phyloP scores from a whole-genome alignment of 2,888 invertebrate genomes.

The Eledona agricola region DNA sequence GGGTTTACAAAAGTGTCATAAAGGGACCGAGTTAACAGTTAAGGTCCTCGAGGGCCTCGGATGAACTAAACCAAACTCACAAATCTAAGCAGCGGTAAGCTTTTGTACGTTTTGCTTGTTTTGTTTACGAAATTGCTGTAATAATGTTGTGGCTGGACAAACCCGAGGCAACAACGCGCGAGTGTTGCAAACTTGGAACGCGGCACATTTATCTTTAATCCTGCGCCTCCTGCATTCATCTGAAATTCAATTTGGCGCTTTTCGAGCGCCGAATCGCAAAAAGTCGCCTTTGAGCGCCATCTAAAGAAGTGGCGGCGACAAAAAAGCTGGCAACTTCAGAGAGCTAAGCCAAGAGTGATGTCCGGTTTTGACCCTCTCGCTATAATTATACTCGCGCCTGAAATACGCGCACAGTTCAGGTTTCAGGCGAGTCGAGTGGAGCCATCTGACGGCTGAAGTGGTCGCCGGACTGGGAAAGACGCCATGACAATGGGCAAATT shows the following conservation, averaged over 20 bases:
- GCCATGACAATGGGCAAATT: constrained; percentile 33
- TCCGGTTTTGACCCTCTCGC: constrained; percentile 34
- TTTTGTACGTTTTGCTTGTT: too few relatives aligned
- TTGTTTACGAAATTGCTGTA: too few relatives aligned
- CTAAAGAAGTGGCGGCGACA: constrained; percentile 21
- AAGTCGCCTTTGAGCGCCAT: too few relatives aligned
- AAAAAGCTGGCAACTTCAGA: too few relatives aligned
- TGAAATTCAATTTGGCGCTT: too few relatives aligned
- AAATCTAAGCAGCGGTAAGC: constrained; percentile 21
- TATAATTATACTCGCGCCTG: constrained; percentile 33
- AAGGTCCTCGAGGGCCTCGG: constrained; percentile 44
- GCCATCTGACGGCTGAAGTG: constrained; percentile 30
- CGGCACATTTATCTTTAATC: too few relatives aligned
- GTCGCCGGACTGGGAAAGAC: constrained; percentile 15
- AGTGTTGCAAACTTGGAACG: too few relatives aligned
- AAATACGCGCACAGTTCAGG: constrained; percentile 28
- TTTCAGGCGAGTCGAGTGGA: constrained; percentile 28
- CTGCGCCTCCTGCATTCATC: too few relatives aligned
- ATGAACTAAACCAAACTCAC: constrained; percentile 31
- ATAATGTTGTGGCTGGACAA: too few relatives aligned
- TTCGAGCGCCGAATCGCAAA: too few relatives aligned
- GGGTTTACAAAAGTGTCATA: constrained; percentile 12
- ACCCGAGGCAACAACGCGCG: too few relatives aligned
- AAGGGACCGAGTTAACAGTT: constrained; percentile 34
- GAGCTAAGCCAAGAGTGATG: constrained; percentile 35